Evolutionary conservation across 1,140 invertebrate genomes (phyloP), one percentile per base, ranked within the genome.

Genomic region (Zaprionus tsacasi): DNA sequence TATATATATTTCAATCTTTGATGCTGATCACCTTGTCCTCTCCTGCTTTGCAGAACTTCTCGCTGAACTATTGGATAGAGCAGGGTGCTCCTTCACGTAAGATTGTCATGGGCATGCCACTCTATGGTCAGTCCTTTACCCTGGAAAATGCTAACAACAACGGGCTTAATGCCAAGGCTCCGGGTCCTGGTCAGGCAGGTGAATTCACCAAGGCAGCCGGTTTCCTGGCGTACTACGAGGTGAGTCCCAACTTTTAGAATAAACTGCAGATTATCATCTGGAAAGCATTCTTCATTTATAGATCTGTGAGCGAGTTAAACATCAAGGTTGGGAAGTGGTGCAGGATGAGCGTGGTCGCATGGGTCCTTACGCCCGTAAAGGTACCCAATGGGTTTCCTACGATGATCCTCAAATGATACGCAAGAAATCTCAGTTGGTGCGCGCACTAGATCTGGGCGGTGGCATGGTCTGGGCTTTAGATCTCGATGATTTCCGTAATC

Each of bases 391-490:
- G 98, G 96, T 98, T 2, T 96, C 96, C 10, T 98, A 95, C 80
- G 98, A 98, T 91, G 97, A 98, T 91, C 93, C 94, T 10, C 94
- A 95, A 27, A 98, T 96, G 93, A 96, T 98, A 4, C 93, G 94
- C 45, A 94, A 95, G 59, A 98, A 98, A 92, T 95, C 96, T 0
- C 94, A 97, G 68, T 96, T 95, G 73, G 94, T 97, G 3, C 95
- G 96, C 72, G 94, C 95, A 8, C 94, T 97, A 92, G 94, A 95
- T 70, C 93, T 98, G 2, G 97, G 96, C 0, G 97, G 97, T 54
- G 97, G 96, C 12, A 98, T 98, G 97, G 95, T 98, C 6, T 98
- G 97, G 97, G 97, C 97, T 0, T 92, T 98, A 5, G 97, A 98
- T 93, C 94, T 98, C 60, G 97, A 98, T 85, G 97, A 98, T 92